Conservation (phyloP, 2,797 vertebrate species). For the Chromis chromis region DNA sequence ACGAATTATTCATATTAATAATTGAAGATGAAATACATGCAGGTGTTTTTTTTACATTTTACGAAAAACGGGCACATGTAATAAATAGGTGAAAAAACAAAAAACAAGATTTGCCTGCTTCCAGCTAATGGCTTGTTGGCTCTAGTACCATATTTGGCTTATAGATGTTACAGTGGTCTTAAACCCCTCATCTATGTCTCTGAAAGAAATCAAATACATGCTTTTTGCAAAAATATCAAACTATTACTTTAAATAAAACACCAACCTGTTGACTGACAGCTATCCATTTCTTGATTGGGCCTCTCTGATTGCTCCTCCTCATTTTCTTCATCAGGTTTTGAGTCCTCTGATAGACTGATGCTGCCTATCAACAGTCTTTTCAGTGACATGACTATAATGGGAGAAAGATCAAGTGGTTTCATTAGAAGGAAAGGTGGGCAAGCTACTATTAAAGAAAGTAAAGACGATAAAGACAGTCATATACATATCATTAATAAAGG, state of each 20-base stretch:
- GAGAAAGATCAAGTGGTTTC: conserved; percentile 31
- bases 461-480: not conserved
- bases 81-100: not conserved
- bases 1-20: not conserved
- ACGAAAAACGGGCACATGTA: not conserved
- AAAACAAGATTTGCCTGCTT: not conserved
- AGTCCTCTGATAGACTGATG: conserved; percentile 83
- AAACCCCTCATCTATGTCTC: not conserved
- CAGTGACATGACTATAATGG: conserved; percentile 80
- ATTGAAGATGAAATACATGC: not conserved
- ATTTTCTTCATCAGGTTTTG: conserved; percentile 70
- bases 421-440: conserved; percentile 11
- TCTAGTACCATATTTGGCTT: not conserved
- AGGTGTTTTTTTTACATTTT: not conserved
- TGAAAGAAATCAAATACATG: not conserved
- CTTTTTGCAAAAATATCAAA: not conserved
- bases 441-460: not conserved
- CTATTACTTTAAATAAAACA: not conserved
- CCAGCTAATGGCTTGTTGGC: not conserved
- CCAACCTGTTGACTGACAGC: conserved; percentile 68
- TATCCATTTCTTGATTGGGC: conserved; percentile 55
- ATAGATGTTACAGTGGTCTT: not conserved
- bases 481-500: not conserved
- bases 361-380: conserved; percentile 86
- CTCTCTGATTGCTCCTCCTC: conserved; percentile 63